Evolutionary conservation across 1,140 invertebrate species (phyloP).

Genomic region (Pachypeltis micranthus): DNA sequence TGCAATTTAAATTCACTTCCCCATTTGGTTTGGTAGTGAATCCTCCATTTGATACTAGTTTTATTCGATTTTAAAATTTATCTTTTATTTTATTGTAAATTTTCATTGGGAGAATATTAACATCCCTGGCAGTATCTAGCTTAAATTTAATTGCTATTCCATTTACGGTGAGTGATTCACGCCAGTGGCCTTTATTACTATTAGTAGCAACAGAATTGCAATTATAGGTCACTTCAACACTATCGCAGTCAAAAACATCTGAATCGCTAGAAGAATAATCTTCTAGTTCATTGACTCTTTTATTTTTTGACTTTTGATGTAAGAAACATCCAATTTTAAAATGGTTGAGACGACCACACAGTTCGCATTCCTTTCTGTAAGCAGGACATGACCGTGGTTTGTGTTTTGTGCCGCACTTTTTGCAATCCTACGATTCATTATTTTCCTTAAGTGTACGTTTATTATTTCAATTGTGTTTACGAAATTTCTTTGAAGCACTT

Average conservation of each 20-base stretch:
- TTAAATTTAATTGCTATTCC: not conserved
- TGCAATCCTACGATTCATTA: not conserved
- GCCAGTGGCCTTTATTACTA: not conserved
- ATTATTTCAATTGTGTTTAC: not conserved
- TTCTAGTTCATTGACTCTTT: not conserved
- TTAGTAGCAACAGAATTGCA: too few species aligned
- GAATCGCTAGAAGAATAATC: not conserved
- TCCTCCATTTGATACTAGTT: not conserved
- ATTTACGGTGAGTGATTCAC: not conserved
- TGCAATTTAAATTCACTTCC: not conserved
- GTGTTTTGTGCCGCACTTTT: not conserved
- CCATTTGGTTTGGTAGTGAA: not conserved
- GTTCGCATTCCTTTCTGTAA: not conserved
- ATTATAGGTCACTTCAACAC: not conserved
- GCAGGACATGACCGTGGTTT: not conserved
- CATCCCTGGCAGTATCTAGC: not conserved
- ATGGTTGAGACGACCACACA: not conserved
- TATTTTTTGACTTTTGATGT: not conserved
- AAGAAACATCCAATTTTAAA: not conserved
- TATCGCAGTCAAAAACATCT: not conserved
- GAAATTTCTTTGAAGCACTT: not conserved
- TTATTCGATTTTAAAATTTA: not conserved
- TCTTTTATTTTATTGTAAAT: not conserved
- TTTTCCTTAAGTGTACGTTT: not conserved
- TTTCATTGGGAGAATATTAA: not conserved